Conservation (phyloP, 92 coral and sea anemone genomes). For the Anthopleura xanthogrammica region DNA sequence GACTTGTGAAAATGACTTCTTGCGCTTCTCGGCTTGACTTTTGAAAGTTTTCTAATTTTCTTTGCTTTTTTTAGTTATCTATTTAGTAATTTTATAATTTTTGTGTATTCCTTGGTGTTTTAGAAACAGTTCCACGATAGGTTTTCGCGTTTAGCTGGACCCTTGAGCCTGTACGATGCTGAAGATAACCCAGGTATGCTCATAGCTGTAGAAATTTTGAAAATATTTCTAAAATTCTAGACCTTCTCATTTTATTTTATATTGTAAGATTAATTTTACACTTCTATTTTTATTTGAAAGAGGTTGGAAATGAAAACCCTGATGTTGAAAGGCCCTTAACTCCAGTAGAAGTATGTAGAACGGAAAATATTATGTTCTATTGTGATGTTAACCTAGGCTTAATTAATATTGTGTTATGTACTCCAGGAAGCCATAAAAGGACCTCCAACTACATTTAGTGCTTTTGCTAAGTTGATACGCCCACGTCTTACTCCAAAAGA, state of each 20-base stretch:
- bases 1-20: background rate
- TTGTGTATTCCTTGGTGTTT: background rate
- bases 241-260: too few species aligned
- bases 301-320: slow-evolving; percentile 82
- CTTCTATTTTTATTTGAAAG: slow-evolving; percentile 24
- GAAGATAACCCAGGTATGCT: slow-evolving; percentile 72
- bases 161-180: slow-evolving; percentile 82
- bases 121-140: slow-evolving; percentile 90
- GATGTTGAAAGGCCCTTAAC: slow-evolving; percentile 90
- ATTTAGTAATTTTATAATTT: background rate
- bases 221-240: background rate
- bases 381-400: background rate
- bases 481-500: slow-evolving; percentile 78
- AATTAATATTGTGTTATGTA: background rate
- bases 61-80: background rate
- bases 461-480: slow-evolving; percentile 76
- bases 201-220: background rate
- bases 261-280: background rate
- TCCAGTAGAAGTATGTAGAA: slow-evolving; percentile 72
- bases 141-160: slow-evolving; percentile 84
- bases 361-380: too few species aligned
- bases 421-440: slow-evolving; percentile 76
- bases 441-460: slow-evolving; percentile 76
- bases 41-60: background rate
- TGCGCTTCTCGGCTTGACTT: background rate